phyloP scores from a whole-genome alignment of 1,140 invertebrate species.

The Drosophila leontia region DNA sequence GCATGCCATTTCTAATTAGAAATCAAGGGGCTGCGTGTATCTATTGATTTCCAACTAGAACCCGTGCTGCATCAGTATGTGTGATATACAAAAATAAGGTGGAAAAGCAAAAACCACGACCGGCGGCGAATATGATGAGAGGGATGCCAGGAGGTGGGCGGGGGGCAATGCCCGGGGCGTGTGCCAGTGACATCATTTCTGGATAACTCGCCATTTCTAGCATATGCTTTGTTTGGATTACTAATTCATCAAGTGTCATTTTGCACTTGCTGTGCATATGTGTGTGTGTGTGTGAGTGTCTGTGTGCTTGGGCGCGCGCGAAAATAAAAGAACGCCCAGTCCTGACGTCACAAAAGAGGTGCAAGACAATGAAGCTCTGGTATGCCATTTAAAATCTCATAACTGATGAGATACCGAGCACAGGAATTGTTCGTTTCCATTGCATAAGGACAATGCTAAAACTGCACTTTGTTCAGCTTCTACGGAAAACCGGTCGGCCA shows the following conservation, averaged over 20 bases:
- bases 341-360: constrained; percentile 7
- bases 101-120: constrained; percentile 38
- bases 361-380: constrained; percentile 7
- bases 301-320: constrained; percentile 11
- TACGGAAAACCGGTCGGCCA: constrained; percentile 33
- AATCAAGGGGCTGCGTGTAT: neutral
- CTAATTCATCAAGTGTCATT: constrained; percentile 48
- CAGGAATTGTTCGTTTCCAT: constrained; percentile 1
- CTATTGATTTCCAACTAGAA: constrained; percentile 32
- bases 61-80: neutral
- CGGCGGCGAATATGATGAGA: too few relatives aligned
- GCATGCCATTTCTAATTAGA: constrained; percentile 29
- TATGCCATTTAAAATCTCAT: constrained; percentile 3
- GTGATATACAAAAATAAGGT: constrained; percentile 33
- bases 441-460: constrained; percentile 2
- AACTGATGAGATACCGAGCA: neutral
- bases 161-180: constrained; percentile 4
- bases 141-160: neutral
- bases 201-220: constrained; percentile 19
- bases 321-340: constrained; percentile 10
- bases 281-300: neutral
- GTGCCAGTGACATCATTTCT: constrained; percentile 40
- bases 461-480: neutral
- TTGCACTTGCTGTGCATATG: neutral
- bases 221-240: constrained; percentile 41